These are phyloP conservation scores for Cheilosia scutellata DNA, from an alignment of 2,888 invertebrate species.

Conservation along the genomic window DNA sequence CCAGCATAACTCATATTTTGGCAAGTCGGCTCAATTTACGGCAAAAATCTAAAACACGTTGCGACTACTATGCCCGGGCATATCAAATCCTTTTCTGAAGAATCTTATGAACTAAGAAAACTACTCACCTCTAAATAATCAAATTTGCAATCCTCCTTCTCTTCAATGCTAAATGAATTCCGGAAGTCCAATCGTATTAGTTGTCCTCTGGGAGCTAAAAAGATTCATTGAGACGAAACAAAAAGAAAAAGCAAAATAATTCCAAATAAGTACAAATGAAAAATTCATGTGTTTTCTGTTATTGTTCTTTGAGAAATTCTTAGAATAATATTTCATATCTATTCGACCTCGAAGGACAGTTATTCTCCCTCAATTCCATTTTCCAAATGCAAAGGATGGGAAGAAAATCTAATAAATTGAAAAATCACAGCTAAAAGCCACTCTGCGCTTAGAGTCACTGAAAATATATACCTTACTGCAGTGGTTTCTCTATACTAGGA, in stretches of 20 bases:
- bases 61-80: too few species aligned
- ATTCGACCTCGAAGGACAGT: conserved; percentile 9
- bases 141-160: conserved; percentile 88
- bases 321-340: conserved; percentile 39
- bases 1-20: too few species aligned
- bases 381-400: conserved; percentile 38
- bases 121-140: conserved; percentile 89
- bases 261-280: conserved; percentile 49
- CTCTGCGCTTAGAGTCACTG: conserved; percentile 7
- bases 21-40: too few species aligned
- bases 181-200: conserved; percentile 91
- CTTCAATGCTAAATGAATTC: conserved; percentile 91
- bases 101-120: neutral
- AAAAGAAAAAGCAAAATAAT: conserved; percentile 50
- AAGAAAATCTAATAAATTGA: conserved; percentile 67
- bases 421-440: conserved; percentile 64
- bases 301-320: conserved; percentile 10
- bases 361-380: conserved; percentile 14
- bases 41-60: too few species aligned
- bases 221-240: conserved; percentile 49
- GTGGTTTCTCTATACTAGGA: too few species aligned
- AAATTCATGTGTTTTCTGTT: conserved; percentile 59
- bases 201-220: conserved; percentile 87
- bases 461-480: neutral
- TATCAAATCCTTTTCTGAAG: too few species aligned